A percentile compares a stretch with the other conserved stretches of the same genome.
These are phyloP conservation scores for Centroberyx gerrardi DNA, from an alignment of 2,797 vertebrate species.

Conservation along the genomic window DNA sequence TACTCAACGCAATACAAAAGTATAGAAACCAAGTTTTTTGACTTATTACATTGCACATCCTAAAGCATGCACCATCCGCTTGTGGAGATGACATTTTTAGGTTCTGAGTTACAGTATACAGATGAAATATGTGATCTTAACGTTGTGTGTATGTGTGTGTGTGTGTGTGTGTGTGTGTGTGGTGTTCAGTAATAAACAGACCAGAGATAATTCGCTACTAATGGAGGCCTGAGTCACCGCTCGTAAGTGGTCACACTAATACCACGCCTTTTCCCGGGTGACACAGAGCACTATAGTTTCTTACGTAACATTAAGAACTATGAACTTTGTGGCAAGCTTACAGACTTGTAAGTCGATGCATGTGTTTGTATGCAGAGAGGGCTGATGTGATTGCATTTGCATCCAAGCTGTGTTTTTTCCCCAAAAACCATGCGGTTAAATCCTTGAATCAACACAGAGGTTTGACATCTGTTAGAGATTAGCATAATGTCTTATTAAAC, in stretches of 20 bases:
- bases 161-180: constrained; percentile 1
- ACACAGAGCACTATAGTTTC: background rate
- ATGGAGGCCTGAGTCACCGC: constrained; percentile 36
- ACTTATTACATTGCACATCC: too few species aligned
- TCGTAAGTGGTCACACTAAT: background rate
- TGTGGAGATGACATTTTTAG: background rate
- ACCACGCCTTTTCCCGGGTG: constrained; percentile 13
- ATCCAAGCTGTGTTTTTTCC: background rate
- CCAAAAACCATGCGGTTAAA: constrained; percentile 6
- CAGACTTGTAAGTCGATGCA: constrained; percentile 10
- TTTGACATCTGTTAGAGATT: constrained; percentile 49
- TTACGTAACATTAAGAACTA: constrained; percentile 4
- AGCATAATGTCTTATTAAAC: constrained; percentile 30
- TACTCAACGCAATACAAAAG: too few species aligned
- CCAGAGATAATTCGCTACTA: constrained; percentile 22
- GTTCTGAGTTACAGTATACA: background rate
- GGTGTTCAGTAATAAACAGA: constrained; percentile 16
- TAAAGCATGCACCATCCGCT: too few species aligned
- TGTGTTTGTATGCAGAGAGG: constrained; percentile 8
- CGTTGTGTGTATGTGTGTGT: background rate
- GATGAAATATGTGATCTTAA: constrained; percentile 12
- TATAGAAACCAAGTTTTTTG: too few species aligned
- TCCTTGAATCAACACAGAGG: constrained; percentile 7
- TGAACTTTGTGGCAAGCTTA: constrained; percentile 3
- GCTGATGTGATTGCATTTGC: background rate